Evolutionary conservation across 1,140 invertebrate genomes (phyloP), one percentile per base, ranked within the genome.

Genomic region (Hyles vespertilio): DNA sequence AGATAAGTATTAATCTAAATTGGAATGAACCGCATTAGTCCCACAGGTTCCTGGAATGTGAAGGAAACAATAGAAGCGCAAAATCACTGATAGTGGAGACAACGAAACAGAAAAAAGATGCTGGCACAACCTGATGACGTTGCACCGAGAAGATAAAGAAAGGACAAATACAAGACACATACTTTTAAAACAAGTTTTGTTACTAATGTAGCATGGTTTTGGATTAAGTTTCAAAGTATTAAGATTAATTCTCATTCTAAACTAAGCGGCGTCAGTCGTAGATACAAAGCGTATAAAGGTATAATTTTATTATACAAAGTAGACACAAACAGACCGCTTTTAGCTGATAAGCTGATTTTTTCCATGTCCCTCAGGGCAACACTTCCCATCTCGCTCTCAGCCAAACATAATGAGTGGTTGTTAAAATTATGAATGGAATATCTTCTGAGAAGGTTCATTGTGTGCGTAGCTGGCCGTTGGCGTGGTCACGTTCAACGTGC

Each of bases 371-470:
- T 70, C 45, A 57, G 61, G 64, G 64, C 67, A 61, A 50, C 48
- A 67, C 48, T 67, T 72, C 64, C 67, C 56, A 61, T 70, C 59
- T 67, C 66, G 68, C 59, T 67, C 67, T 61, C 56, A 58, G 69
- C 61, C 49, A 57, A 67, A 65, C 60, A 77, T 80, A 80, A 81
- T 81, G 79, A 81, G 77, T 70, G 77, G 79, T 81, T 81, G 79
- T 81, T 81, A 81, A 81, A 78, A 78, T 78, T 81, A 81, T 81
- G 79, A 81, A 81, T 81, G 79, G 69, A 81, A 73, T 73, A 71
- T 79, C 74, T 76, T 77, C 71, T 51, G 65, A 70, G 62, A 50
- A 33, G 59, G 52, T 57, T 62, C 61, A 59, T 54, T 66, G 65
- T 71, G 75, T 69, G 74, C 59, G 63, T 47, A 56, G 56, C 54